Base-by-base conservation (phyloP, 2,797 vertebrate genomes). In the Cuculus canorus region DNA sequence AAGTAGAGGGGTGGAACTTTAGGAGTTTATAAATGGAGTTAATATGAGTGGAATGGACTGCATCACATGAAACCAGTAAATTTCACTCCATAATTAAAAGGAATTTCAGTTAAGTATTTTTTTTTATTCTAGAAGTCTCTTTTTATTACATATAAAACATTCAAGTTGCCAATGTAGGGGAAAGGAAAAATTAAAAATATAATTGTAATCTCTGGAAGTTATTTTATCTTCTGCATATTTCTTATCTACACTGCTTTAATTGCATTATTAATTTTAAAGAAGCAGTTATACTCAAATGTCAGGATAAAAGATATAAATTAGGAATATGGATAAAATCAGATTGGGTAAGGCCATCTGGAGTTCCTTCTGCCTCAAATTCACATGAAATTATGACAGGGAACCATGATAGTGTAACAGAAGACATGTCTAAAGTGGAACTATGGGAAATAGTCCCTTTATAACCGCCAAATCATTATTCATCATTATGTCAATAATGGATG, bases 281-380 rank as follows among this genome's bases (percentile, higher is more conserved):
- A 61, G n/a, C 37, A 76, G 17, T 86, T 84, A 75, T 25, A 85
- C 10, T 83, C 41, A 95, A 93, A 92, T 95, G 73, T 92, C 80
- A 94, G 69, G 80, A 89, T 82, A 77, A 76, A 95, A 68, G 3
- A 87, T 43, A 80, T 32, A 76, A 82, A 87, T 80, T 70, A 75
- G 53, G 79, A 92, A 70, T 47, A 72, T 9, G 50, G 93, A 70
- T 81, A 85, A 96, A 94, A 93, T 86, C 84, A 86, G 50, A 79
- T 33, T 76, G 69, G 33, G 32, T 78, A 84, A 88, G 59, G 63
- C 93, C 90, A 96, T 91, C 77, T 94, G 92, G 83, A 94, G 24
- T 73, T 84, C 83, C 90, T 96, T 96, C 92, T 95, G 92, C 71
- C 66, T 84, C 56, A 70, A 88, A 94, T 83, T 76, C 56, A 79